Evolutionary conservation across 2,797 vertebrate genomes (phyloP).

Genomic region (Periparus ater): DNA sequence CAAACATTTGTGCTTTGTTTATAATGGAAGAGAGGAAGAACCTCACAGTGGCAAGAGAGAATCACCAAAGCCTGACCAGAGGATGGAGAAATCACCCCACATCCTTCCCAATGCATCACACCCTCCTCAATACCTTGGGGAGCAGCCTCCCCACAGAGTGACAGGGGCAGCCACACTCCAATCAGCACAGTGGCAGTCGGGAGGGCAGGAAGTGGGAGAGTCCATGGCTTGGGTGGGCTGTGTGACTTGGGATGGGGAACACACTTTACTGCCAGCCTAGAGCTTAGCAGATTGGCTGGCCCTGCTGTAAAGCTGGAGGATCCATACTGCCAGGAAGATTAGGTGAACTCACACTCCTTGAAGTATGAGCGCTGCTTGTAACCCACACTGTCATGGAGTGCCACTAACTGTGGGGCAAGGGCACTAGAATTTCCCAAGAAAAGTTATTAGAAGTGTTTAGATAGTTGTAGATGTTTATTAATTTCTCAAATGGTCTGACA

Average conservation of each 20-base stretch:
- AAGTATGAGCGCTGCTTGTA: rapidly evolving
- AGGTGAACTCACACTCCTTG: background rate
- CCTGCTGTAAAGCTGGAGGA: background rate
- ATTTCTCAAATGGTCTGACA: background rate
- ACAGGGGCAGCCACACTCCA: background rate
- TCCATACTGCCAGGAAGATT: background rate
- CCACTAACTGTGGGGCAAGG: background rate
- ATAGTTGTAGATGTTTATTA: background rate
- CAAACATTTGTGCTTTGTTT: background rate
- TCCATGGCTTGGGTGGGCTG: rapidly evolving
- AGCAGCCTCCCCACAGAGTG: background rate
- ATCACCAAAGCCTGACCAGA: background rate
- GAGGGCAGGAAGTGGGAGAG: background rate
- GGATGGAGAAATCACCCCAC: background rate
- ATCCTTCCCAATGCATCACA: rapidly evolving
- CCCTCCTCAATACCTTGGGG: background rate
- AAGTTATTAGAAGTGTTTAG: background rate
- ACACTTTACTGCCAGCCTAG: background rate
- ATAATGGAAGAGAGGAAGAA: background rate
- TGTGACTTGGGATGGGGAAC: background rate
- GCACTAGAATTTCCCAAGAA: background rate
- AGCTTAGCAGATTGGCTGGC: background rate
- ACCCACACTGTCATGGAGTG: background rate
- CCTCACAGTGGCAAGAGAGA: background rate
- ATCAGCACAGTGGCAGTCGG: rapidly evolving